Evolutionary conservation across 1,140 invertebrate genomes (phyloP), one percentile per base, ranked within the genome.

Genomic region (Brachionus manjavacas): DNA sequence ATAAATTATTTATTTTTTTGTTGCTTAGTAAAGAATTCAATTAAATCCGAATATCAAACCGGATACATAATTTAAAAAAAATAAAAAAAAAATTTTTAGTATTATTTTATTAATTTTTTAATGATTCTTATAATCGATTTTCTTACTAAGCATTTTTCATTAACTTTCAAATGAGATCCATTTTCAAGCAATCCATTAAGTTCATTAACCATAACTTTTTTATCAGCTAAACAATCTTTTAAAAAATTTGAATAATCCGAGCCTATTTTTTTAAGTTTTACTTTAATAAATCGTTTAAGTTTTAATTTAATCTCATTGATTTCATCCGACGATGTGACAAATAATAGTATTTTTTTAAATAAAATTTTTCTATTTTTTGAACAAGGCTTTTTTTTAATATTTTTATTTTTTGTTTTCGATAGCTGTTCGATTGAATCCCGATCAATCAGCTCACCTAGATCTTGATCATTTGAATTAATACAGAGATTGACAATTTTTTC

Each of bases 101-200:
- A 76, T 49, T 76, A 28, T 23, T 76, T 76, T 76, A 49, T 76
- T 76, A 49, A 49, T 35, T 46, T 76, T 76, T 46, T 25, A n/a
- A 76, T 23, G 23, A 76, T 46, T 76, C 49, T 46, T 8, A 76
- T 12, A 25, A 76, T 35, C 6, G 23, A 23, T 76, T 76, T 76
- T 52, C 72, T 16, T 25, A 76, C 25, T 3, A n/a, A 3, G 11
- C 11, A 16, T 76, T 49, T 76, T 49, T 76, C 23, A 14, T 25
- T 49, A 4, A 14, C 9, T 3, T 76, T 76, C 23, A 25, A 52
- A 25, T 28, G 28, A 12, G 23, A 9, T 25, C n/a, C 0, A 49
- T 76, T 23, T 23, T 76, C 20, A 25, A 76, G 11, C 11, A 49
- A 1, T 14, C 23, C 25, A 25, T 46, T 76, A 25, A 76, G 4